Conservation (phyloP, 2,113 vertebrate species). For the Lagenorhynchus albirostris region DNA sequence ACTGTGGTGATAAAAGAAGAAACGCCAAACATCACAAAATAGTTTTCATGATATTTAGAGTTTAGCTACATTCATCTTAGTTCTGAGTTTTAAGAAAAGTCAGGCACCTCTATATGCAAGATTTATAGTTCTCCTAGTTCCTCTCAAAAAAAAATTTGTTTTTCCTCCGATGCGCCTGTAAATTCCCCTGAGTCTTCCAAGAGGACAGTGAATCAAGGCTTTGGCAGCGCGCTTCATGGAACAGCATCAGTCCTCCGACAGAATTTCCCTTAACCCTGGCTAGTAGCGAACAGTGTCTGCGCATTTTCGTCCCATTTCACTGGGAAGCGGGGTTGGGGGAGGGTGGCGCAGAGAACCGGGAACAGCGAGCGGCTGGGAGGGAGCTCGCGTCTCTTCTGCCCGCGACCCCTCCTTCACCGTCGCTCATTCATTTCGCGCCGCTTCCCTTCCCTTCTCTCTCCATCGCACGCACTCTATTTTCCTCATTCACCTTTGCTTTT, state of each 20-base stretch:
- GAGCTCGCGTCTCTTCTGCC: neutral
- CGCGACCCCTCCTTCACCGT: rapidly evolving
- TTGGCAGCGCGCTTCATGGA: neutral
- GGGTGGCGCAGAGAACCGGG: too few species aligned
- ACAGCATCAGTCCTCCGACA: neutral
- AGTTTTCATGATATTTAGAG: neutral
- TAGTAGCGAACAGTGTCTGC: rapidly evolving
- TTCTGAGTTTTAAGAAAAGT: neutral
- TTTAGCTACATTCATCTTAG: neutral
- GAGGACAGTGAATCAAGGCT: neutral
- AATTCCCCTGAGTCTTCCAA: neutral
- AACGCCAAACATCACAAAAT: neutral
- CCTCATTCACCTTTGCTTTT: neutral
- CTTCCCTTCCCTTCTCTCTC: neutral
- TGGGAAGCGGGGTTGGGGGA: neutral
- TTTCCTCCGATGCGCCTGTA: neutral
- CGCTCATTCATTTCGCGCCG: too few species aligned
- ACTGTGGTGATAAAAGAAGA: neutral
- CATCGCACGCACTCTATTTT: neutral
- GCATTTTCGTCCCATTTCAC: neutral
- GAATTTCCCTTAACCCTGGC: neutral
- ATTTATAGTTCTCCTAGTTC: neutral
- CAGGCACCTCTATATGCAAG: neutral
- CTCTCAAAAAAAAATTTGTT: neutral
- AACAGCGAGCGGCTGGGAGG: rapidly evolving